Evolutionary conservation across 2,113 vertebrate genomes (phyloP).

Genomic region (Hystrix cristata): DNA sequence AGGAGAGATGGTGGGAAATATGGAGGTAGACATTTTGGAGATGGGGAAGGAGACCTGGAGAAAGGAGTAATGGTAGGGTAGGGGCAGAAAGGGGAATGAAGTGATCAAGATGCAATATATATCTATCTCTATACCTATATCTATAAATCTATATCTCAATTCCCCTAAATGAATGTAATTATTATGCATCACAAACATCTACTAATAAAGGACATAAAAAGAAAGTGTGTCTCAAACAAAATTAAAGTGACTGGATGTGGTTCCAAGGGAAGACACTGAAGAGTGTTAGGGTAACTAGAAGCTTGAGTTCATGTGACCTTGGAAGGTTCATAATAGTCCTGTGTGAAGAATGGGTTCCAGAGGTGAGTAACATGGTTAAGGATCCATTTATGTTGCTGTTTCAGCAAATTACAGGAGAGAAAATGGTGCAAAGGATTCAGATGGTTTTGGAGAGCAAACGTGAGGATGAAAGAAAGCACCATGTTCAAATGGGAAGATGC

Average conservation of each 20-base stretch:
- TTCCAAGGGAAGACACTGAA: background rate
- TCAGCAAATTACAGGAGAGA: background rate
- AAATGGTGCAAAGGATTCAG: background rate
- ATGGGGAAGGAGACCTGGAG: background rate
- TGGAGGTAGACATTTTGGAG: background rate
- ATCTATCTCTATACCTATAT: background rate
- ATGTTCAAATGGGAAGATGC: background rate
- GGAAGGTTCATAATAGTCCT: background rate
- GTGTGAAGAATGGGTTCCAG: background rate
- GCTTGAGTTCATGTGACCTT: background rate
- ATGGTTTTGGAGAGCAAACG: background rate
- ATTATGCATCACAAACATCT: background rate
- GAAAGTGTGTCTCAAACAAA: background rate
- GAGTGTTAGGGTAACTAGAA: background rate
- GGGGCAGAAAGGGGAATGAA: background rate
- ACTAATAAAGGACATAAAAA: background rate
- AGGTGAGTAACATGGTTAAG: background rate
- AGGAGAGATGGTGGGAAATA: background rate
- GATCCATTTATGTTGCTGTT: background rate
- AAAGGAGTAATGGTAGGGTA: background rate
- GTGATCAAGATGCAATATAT: background rate
- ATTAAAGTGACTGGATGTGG: background rate
- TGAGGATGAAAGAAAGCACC: background rate
- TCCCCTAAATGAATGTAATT: background rate
- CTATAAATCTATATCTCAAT: background rate